phyloP scores from a whole-genome alignment of 2,888 invertebrate species.

The Lottia gigantea region DNA sequence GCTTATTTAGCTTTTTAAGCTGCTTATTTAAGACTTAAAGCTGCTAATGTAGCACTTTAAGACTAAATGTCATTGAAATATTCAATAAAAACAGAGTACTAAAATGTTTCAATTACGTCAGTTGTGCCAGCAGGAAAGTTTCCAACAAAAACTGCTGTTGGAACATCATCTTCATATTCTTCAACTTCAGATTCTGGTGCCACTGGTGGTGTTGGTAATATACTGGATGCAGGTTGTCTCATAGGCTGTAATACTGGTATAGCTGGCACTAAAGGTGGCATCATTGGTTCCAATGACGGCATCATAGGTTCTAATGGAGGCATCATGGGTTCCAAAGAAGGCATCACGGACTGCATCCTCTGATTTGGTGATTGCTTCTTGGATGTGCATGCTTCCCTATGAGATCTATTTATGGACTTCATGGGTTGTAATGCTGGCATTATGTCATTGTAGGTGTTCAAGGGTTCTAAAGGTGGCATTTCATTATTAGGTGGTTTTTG shows the following conservation, averaged over 20 bases:
- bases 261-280: too few relatives aligned
- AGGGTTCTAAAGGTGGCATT: slow-evolving; percentile 11
- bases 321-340: background rate
- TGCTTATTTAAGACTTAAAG: too few relatives aligned
- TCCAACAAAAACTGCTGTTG: slow-evolving; percentile 28
- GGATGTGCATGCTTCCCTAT: background rate
- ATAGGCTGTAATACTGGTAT: too few relatives aligned
- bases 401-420: background rate
- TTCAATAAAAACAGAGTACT: background rate
- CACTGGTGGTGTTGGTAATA: too few relatives aligned
- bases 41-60: too few relatives aligned
- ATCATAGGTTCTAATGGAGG: background rate
- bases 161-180: background rate
- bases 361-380: background rate
- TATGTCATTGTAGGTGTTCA: slow-evolving; percentile 13
- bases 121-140: slow-evolving; percentile 38
- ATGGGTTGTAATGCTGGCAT: background rate
- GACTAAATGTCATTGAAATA: too few relatives aligned
- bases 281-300: background rate
- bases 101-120: slow-evolving; percentile 24
- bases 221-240: too few relatives aligned
- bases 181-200: too few relatives aligned
- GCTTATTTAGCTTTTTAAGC: too few relatives aligned
- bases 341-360: background rate
- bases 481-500: background rate